These are phyloP conservation scores for Limenitis arthemis DNA, from an alignment of 2,888 invertebrate species.

Conservation along the genomic window DNA sequence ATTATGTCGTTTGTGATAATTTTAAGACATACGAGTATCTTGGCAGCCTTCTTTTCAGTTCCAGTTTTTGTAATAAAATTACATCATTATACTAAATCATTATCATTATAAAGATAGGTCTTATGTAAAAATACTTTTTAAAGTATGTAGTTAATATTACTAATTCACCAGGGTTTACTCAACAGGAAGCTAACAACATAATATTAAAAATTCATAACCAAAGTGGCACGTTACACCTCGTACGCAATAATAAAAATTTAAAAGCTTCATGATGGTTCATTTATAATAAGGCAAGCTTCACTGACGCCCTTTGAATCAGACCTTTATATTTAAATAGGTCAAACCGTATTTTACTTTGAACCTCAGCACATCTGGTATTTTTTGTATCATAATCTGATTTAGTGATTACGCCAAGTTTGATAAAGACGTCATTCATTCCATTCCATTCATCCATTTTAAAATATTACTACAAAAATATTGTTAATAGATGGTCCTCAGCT, in stretches of 20 bases:
- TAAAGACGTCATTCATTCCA: no score
- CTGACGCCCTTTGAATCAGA: not conserved
- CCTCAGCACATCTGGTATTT: no score
- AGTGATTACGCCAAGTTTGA: not conserved
- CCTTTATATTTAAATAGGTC: slow-evolving; percentile 7
- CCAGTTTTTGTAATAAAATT: no score
- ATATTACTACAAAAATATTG: no score
- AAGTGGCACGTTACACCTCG: not conserved
- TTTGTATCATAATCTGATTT: no score
- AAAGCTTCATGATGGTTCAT: not conserved
- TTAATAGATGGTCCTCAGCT: no score
- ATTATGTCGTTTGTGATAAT: no score
- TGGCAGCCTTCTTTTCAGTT: no score
- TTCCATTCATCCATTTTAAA: no score
- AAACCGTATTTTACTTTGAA: slow-evolving; percentile 6
- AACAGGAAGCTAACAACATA: not conserved
- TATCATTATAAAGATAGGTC: not conserved
- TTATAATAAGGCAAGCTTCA: slow-evolving; percentile 4
- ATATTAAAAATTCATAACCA: not conserved
- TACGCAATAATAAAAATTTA: slow-evolving; percentile 4
- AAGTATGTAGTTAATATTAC: not conserved
- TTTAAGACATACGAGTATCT: no score
- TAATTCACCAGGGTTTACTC: not conserved
- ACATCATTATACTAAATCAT: no score
- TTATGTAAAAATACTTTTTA: not conserved